Percentiles rank a stretch among this genome's conserved stretches.
Conservation (phyloP, 1,140 invertebrate genomes). For the Rhagoletis zephyria region DNA sequence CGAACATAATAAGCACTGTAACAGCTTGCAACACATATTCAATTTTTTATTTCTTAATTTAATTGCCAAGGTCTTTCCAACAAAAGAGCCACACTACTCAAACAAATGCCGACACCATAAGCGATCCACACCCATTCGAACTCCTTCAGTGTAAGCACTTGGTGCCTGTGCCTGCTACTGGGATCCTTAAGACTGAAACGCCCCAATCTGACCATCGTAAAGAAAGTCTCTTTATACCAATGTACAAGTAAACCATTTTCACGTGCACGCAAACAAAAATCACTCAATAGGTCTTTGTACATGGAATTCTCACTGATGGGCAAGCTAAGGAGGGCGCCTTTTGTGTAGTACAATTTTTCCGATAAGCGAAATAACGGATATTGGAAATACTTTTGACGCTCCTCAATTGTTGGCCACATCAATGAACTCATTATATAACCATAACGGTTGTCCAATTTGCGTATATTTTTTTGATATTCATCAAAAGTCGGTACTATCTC, state of each 20-base stretch:
- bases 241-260: background rate
- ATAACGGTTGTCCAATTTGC: constrained; percentile 7
- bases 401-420: constrained; percentile 1
- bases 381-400: constrained; percentile 46
- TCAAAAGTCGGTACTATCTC: background rate
- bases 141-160: constrained; percentile 15
- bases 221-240: constrained; percentile 46
- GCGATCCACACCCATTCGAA: constrained; percentile 38
- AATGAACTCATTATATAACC: background rate
- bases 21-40: too few species aligned
- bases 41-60: too few species aligned
- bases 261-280: background rate
- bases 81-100: background rate
- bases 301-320: constrained; percentile 37
- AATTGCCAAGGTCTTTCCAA: background rate
- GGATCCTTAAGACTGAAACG: background rate
- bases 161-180: background rate
- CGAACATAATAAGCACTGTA: too few species aligned
- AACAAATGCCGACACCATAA: background rate
- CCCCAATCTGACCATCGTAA: background rate
- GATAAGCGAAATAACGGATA: constrained; percentile 5
- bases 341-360: background rate
- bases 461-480: background rate
- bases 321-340: background rate
- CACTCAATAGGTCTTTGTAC: constrained; percentile 34